Evolutionary conservation across 2,888 invertebrate species (phyloP), one percentile per base, ranked within the genome.

Genomic region (Uropetala carovei): DNA sequence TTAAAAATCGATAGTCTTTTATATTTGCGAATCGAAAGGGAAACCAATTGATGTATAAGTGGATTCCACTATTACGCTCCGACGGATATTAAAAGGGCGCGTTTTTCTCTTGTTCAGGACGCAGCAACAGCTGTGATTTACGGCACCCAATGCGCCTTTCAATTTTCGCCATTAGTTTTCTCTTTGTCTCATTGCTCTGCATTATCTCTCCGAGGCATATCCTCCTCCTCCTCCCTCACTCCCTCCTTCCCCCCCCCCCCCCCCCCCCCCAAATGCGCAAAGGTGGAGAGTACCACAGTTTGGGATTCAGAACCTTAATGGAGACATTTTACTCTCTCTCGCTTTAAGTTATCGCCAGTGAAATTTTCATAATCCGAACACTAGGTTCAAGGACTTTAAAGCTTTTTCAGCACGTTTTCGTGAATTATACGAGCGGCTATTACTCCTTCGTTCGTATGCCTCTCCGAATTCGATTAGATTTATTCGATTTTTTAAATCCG

Each of bases 121-220:
- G n/a, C 68, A 22, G 68, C 22, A 27, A 27, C 75, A 27, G 75
- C 18, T 27, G 27, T 75, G 75, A 75, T 75, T 75, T 75, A 75
- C 27, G 75, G 27, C 75, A 75, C 22, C 75, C 75, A 75, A 27
- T 27, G 75, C 75, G 75, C 75, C 75, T 75, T 75, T 75, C 75
- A 75, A 75, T 75, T 75, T 75, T 22, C 7, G 22, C 75, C n/a
- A 27, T 75, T 75, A 22, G n/a, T 75, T 22, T 75, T 75, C 27
- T 22, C 75, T 27, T 75, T 75, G 75, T 75, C 18, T 27, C 75
- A 27, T 27, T 27, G 16, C 75, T 27, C 75, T 27, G 22, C 11
- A 18, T 75, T 75, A 75, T 68, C n/a, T 68, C 68, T 68, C 18
- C 22, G 68, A 43, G n/a, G n/a, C n/a, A n/a, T n/a, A n/a, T n/a